Conservation (phyloP, 2,113 vertebrate species). For the Emydocephalus ijimae region DNA sequence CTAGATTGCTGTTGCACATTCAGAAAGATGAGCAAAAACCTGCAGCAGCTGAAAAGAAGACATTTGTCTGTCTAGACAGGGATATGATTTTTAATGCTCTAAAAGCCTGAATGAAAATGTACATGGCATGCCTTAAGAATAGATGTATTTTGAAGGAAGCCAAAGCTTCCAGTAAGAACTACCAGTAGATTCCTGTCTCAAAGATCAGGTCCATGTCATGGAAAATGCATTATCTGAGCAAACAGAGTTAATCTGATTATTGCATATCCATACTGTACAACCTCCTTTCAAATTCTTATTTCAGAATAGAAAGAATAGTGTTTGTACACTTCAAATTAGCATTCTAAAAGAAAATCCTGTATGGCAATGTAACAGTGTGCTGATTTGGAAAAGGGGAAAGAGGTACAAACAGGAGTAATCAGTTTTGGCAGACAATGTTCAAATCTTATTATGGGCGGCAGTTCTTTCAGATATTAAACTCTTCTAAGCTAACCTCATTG, state of each 20-base stretch:
- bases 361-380: neutral
- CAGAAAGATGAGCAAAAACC: neutral
- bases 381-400: neutral
- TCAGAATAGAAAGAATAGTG: neutral
- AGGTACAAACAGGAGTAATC: neutral
- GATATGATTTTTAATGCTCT: neutral
- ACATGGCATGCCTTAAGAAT: neutral
- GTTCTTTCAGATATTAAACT: neutral
- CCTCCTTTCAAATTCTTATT: neutral
- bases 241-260: neutral
- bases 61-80: neutral
- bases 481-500: neutral
- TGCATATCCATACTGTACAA: neutral
- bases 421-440: neutral
- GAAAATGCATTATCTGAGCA: neutral
- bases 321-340: neutral
- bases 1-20: neutral
- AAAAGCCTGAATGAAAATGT: neutral
- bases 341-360: neutral
- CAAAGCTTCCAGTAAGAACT: neutral
- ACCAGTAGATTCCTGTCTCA: neutral
- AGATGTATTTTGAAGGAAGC: neutral
- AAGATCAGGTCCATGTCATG: neutral
- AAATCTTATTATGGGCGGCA: neutral
- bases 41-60: neutral